Percentiles rank a stretch among this genome's conserved stretches.
phyloP scores from a whole-genome alignment of 2,113 vertebrate species.

The Pseudorectes ferrugineus region DNA sequence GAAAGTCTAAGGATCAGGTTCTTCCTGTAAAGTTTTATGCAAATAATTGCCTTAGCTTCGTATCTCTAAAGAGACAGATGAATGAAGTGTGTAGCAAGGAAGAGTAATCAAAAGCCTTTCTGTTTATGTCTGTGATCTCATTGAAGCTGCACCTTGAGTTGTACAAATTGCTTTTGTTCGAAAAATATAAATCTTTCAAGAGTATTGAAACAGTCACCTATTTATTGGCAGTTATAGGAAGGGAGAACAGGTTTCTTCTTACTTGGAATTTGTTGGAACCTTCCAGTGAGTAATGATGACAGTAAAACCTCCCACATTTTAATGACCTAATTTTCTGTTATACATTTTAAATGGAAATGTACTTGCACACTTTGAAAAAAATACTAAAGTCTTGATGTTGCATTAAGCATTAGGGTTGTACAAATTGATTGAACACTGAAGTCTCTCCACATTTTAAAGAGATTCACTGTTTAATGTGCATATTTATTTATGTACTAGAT shows the following conservation, averaged over 20 bases:
- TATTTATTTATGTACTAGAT: conserved; percentile 44
- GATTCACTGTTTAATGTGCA: conserved; percentile 11
- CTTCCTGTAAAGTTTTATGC: background rate
- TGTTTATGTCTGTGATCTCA: background rate
- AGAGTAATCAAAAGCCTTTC: background rate
- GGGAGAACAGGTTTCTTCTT: background rate
- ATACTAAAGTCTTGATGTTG: background rate
- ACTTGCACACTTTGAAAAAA: background rate
- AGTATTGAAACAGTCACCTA: background rate
- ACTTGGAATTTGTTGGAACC: background rate
- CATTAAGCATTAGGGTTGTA: background rate
- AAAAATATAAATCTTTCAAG: background rate
- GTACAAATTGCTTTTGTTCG: background rate
- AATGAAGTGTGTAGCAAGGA: background rate
- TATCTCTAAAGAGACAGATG: background rate
- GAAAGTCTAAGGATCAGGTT: background rate
- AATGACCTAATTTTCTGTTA: background rate
- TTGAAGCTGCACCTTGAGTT: background rate
- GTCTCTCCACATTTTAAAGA: conserved; percentile 18
- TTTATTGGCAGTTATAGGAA: background rate
- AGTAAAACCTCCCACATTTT: background rate
- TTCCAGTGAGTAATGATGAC: background rate
- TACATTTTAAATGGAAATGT: background rate
- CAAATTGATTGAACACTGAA: background rate
- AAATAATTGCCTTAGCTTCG: background rate